Conservation (phyloP, 2,113 vertebrate species). For the Rana temporaria region DNA sequence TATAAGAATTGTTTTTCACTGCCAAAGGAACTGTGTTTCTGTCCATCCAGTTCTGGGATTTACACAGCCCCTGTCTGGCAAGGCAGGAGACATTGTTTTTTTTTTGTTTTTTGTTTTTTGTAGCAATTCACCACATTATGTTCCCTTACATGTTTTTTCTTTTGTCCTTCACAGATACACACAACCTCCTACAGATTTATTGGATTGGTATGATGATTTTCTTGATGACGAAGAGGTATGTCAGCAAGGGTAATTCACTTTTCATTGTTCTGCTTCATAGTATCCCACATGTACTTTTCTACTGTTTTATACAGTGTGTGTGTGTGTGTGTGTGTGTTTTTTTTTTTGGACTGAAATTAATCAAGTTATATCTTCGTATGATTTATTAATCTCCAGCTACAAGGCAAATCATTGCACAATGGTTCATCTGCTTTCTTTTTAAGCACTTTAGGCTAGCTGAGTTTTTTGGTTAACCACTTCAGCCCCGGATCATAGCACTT, state of each 20-base stretch:
- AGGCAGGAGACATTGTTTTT: too few species aligned
- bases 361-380: too few species aligned
- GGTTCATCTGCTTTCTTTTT: too few species aligned
- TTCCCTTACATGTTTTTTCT: neutral
- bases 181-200: slow-evolving; percentile 93
- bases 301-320: slow-evolving; percentile 52
- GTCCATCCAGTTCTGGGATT: too few species aligned
- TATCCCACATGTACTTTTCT: neutral
- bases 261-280: slow-evolving; percentile 38
- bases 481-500: too few species aligned
- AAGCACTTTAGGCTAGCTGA: too few species aligned
- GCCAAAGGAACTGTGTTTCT: neutral
- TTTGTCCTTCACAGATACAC: slow-evolving; percentile 84
- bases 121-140: neutral
- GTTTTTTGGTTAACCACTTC: too few species aligned
- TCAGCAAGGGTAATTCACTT: slow-evolving; percentile 91
- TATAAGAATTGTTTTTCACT: neutral
- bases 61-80: too few species aligned
- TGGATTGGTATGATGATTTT: slow-evolving; percentile 98
- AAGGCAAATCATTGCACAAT: too few species aligned
- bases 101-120: too few species aligned
- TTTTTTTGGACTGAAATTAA: too few species aligned
- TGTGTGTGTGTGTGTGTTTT: neutral
- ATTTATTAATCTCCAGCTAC: too few species aligned
- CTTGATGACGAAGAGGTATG: slow-evolving; percentile 99